Evolutionary conservation across 2,113 vertebrate species (phyloP).

Genomic region (Galemys pyrenaicus): DNA sequence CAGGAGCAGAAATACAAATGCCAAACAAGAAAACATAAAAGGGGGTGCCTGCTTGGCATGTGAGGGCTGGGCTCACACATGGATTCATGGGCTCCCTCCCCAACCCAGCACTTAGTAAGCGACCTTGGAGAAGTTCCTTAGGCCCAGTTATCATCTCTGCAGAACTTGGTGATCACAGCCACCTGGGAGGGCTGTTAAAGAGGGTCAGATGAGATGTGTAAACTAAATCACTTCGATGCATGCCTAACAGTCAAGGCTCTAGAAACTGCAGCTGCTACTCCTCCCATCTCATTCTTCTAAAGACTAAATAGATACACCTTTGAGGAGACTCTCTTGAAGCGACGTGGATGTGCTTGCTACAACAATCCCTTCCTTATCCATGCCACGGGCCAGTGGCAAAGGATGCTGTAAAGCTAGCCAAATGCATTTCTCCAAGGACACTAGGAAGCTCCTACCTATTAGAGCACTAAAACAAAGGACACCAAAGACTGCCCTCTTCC

Average conservation of each 20-base stretch:
- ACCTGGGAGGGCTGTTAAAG: not conserved
- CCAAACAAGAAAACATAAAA: not conserved
- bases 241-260: not conserved
- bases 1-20: not conserved
- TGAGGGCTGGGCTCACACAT: not conserved
- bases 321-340: not conserved
- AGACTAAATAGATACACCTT: constrained; percentile 4
- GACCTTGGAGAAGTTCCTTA: not conserved
- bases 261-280: not conserved
- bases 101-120: not conserved
- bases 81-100: not conserved
- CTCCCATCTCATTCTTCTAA: not conserved
- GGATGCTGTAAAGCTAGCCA: not conserved
- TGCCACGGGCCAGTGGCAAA: not conserved
- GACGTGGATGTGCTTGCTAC: not conserved
- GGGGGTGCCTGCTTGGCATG: not conserved
- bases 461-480: constrained; percentile 25
- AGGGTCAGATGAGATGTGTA: not conserved
- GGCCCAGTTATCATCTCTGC: not conserved
- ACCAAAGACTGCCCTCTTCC: not conserved
- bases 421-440: not conserved
- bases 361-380: constrained; percentile 44
- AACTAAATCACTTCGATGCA: not conserved
- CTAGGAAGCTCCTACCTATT: not conserved
- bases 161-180: too few relatives aligned